A percentile compares a stretch with the other conserved stretches of the same genome.
These are phyloP conservation scores for Chanos chanos DNA, from an alignment of 2,797 vertebrate species.

Conservation along the genomic window DNA sequence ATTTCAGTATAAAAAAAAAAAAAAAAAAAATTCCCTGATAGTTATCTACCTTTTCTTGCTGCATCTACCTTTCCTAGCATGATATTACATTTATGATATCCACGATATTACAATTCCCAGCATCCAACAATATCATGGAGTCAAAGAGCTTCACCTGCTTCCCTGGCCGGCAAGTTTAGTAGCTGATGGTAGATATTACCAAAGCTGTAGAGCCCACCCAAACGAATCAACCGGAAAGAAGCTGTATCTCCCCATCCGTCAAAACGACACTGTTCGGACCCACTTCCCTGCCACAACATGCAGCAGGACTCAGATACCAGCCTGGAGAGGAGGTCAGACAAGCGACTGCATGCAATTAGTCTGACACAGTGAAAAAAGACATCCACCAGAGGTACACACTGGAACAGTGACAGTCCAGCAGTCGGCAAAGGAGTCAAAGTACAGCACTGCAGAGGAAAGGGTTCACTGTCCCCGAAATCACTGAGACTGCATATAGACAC, in stretches of 20 bases:
- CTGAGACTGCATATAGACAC: background rate
- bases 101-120: slow-evolving; percentile 8
- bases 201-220: slow-evolving; percentile 35
- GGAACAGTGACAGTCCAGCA: slow-evolving; percentile 23
- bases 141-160: slow-evolving; percentile 33
- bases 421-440: slow-evolving; percentile 1
- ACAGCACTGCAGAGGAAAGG: slow-evolving; percentile 9
- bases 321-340: background rate
- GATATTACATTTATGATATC: slow-evolving; percentile 8
- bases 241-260: slow-evolving; percentile 37
- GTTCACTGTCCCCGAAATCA: slow-evolving; percentile 16
- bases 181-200: slow-evolving; percentile 30
- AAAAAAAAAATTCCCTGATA: no score
- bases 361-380: slow-evolving; percentile 36
- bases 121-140: background rate
- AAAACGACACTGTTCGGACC: slow-evolving; percentile 23
- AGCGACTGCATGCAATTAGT: slow-evolving; percentile 17
- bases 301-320: slow-evolving; percentile 18
- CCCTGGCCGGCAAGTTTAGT: slow-evolving; percentile 11
- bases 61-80: no score
- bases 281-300: slow-evolving; percentile 21
- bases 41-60: no score
- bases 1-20: no score
- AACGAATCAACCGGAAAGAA: slow-evolving; percentile 32
- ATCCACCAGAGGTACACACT: slow-evolving; percentile 6